These are phyloP conservation scores for Ylistrum balloti DNA, from an alignment of 1,140 invertebrate genomes.

Conservation along the genomic window DNA sequence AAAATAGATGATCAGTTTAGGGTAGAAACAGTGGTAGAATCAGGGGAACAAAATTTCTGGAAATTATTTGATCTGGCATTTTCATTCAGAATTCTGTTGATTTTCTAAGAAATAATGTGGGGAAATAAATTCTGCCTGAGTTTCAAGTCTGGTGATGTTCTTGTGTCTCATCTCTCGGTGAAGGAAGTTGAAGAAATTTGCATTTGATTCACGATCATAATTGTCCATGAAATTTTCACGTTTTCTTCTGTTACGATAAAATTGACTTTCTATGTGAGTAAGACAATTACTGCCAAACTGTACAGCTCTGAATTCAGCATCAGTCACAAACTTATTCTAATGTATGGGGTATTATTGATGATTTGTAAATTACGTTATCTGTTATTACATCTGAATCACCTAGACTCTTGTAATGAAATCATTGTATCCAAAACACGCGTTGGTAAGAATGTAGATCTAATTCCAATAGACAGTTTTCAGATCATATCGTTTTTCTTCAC, in stretches of 20 bases:
- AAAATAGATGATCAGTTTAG: too few species aligned
- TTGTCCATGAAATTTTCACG: background rate
- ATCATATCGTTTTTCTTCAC: background rate
- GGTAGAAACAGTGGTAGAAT: too few species aligned
- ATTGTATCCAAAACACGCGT: conserved; percentile 14
- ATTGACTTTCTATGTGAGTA: background rate
- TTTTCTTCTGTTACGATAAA: background rate
- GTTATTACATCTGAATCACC: conserved; percentile 8
- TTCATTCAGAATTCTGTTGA: too few species aligned
- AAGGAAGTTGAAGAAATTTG: background rate
- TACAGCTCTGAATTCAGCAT: background rate
- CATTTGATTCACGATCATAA: background rate
- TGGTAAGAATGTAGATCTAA: background rate
- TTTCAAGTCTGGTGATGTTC: background rate
- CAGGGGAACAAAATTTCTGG: too few species aligned
- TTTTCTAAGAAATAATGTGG: too few species aligned
- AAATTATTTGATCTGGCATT: too few species aligned
- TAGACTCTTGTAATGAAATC: conserved; percentile 35
- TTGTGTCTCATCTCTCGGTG: background rate
- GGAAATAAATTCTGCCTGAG: background rate
- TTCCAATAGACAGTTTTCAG: background rate
- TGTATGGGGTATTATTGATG: background rate
- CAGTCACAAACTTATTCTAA: background rate
- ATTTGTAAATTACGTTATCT: conserved; percentile 38
- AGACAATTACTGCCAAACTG: conserved; percentile 14